These are phyloP conservation scores for Drosophila planitibia DNA, from an alignment of 2,888 invertebrate species.

Conservation along the genomic window DNA sequence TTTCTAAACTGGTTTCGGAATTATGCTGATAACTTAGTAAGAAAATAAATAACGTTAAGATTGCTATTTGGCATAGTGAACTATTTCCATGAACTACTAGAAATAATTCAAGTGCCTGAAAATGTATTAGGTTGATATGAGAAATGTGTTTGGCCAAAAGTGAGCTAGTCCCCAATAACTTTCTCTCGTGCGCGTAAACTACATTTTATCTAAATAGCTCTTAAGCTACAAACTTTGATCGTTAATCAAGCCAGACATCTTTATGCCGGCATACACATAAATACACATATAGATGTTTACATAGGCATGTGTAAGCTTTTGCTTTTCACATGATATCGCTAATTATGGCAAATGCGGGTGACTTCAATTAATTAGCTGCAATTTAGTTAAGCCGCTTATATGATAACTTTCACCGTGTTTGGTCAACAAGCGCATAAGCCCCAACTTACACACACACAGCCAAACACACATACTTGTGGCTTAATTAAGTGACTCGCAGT, in stretches of 20 bases:
- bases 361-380: conserved; percentile 73
- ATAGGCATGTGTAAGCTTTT: conserved; percentile 36
- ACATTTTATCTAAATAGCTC: conserved; percentile 16
- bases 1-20: neutral
- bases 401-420: conserved; percentile 57
- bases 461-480: conserved; percentile 9
- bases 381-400: conserved; percentile 70
- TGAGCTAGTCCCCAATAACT: neutral
- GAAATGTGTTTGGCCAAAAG: neutral
- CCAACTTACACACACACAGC: conserved; percentile 27
- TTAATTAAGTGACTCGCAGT: conserved; percentile 52
- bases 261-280: neutral
- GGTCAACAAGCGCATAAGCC: conserved; percentile 48
- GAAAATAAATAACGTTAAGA: neutral
- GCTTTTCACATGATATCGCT: conserved; percentile 50
- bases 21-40: neutral
- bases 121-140: neutral
- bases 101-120: neutral
- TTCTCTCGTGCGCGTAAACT: neutral
- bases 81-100: neutral
- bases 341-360: conserved; percentile 58
- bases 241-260: conserved; percentile 41
- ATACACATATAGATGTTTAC: neutral
- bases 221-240: conserved; percentile 39
- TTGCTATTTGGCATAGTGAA: neutral